These are phyloP conservation scores for Drosophila kepulauana DNA, from an alignment of 1,140 invertebrate genomes.

Conservation along the genomic window DNA sequence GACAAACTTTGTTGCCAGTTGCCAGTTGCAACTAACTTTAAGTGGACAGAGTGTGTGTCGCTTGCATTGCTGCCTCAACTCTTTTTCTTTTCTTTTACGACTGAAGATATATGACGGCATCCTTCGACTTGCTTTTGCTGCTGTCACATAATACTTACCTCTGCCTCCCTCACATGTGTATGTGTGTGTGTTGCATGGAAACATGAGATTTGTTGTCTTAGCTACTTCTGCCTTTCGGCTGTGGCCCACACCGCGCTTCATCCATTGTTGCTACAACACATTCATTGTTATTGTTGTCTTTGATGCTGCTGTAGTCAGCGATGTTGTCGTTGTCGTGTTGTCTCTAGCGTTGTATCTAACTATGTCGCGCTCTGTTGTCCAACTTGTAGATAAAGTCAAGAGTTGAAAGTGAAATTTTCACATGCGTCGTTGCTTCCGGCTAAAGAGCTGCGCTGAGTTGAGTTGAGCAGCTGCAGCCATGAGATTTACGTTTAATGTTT, in stretches of 20 bases:
- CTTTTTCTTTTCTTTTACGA: slow-evolving; percentile 42
- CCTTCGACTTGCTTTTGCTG: slow-evolving; percentile 7
- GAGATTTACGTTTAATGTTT: slow-evolving; percentile 72
- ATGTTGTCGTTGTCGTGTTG: neutral
- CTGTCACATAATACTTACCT: slow-evolving; percentile 45
- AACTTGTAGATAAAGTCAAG: slow-evolving; percentile 47
- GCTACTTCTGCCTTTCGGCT: slow-evolving; percentile 12
- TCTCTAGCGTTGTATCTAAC: slow-evolving; percentile 14
- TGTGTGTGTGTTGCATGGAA: neutral
- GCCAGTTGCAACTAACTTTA: slow-evolving; percentile 39
- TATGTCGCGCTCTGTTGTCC: slow-evolving; percentile 28
- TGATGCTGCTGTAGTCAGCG: neutral
- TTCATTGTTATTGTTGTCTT: slow-evolving; percentile 25
- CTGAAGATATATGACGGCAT: slow-evolving; percentile 15
- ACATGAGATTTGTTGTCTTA: slow-evolving; percentile 39
- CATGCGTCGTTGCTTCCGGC: slow-evolving; percentile 63
- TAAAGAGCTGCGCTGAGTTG: slow-evolving; percentile 18
- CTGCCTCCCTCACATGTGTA: neutral
- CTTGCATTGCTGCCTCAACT: slow-evolving; percentile 54
- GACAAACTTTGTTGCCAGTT: slow-evolving; percentile 58
- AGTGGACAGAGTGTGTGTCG: slow-evolving; percentile 63
- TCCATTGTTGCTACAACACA: slow-evolving; percentile 57
- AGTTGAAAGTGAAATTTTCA: slow-evolving; percentile 76
- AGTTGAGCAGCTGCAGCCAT: slow-evolving; percentile 41
- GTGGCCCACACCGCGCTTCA: neutral